A percentile compares a stretch with the other conserved stretches of the same genome.
These are phyloP conservation scores for Salmo trutta DNA, from an alignment of 2,797 vertebrate genomes.

Conservation along the genomic window DNA sequence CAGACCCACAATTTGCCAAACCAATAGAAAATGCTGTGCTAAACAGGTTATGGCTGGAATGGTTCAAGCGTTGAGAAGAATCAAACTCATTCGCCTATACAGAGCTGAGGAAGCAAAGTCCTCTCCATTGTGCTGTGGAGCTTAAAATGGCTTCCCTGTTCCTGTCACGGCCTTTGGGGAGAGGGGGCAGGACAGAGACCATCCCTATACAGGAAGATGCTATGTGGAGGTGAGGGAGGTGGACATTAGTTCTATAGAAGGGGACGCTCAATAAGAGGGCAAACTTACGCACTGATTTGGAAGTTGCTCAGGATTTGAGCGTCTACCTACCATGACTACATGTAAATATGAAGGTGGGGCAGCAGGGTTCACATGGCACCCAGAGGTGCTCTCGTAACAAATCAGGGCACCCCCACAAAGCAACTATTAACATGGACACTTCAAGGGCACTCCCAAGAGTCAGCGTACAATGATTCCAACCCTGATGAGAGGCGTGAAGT, in stretches of 20 bases:
- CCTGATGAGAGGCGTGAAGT: neutral
- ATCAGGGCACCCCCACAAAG: neutral
- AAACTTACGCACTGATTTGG: neutral
- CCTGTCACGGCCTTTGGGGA: conserved; percentile 26
- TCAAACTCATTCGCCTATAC: conserved; percentile 38
- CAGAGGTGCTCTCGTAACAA: too few species aligned
- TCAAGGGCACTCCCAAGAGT: neutral
- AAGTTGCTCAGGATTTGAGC: neutral
- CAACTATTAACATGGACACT: neutral
- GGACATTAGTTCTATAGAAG: neutral
- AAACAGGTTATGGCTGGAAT: conserved; percentile 33
- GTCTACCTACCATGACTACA: neutral
- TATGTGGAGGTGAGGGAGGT: conserved; percentile 24
- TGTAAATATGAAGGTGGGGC: neutral
- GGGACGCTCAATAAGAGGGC: neutral
- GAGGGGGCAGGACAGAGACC: conserved; percentile 11
- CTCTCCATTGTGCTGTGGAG: conserved; percentile 19
- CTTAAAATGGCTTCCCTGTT: conserved; percentile 28
- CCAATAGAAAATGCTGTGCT: conserved; percentile 40
- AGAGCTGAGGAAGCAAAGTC: conserved; percentile 33
- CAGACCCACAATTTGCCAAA: conserved; percentile 45
- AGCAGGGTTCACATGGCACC: neutral
- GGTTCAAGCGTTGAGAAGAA: conserved; percentile 58
- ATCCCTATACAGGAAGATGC: conserved; percentile 30
- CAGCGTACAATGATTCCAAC: neutral